Evolutionary conservation across 1,140 invertebrate genomes (phyloP).

Genomic region (Anadara kagoshimensis): DNA sequence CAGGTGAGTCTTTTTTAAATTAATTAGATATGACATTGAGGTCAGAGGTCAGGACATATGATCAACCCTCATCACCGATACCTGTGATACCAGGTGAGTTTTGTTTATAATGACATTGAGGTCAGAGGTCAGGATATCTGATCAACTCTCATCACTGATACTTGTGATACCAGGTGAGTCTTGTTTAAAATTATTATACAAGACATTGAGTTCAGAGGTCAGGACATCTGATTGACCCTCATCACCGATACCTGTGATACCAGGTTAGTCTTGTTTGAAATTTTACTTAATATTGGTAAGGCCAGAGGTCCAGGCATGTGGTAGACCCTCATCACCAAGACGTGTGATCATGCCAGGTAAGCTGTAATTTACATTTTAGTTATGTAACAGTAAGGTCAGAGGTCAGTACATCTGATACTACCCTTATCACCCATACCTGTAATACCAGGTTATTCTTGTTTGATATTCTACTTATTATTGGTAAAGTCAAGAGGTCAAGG

Average conservation of each 20-base stretch:
- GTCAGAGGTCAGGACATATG: neutral
- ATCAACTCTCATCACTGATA: too few relatives aligned
- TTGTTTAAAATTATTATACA: too few relatives aligned
- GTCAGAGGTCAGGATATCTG: too few relatives aligned
- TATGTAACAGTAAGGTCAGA: neutral
- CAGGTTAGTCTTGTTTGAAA: neutral
- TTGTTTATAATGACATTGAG: too few relatives aligned
- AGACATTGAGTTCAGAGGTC: too few relatives aligned
- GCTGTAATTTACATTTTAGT: neutral
- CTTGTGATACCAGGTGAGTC: too few relatives aligned
- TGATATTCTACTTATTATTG: too few relatives aligned
- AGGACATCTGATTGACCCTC: constrained; percentile 13
- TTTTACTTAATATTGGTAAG: neutral
- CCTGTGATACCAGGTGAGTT: too few relatives aligned
- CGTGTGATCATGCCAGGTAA: neutral
- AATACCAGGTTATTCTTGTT: too few relatives aligned
- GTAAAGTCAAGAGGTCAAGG: too few relatives aligned
- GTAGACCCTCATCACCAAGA: neutral
- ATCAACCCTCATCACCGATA: neutral
- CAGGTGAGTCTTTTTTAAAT: neutral
- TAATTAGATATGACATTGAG: neutral
- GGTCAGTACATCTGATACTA: neutral
- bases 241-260: too few relatives aligned
- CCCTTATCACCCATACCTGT: too few relatives aligned
- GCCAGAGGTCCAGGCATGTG: neutral